Evolutionary conservation across 2,888 invertebrate genomes (phyloP).

Genomic region (Opisthograptis luteolata): DNA sequence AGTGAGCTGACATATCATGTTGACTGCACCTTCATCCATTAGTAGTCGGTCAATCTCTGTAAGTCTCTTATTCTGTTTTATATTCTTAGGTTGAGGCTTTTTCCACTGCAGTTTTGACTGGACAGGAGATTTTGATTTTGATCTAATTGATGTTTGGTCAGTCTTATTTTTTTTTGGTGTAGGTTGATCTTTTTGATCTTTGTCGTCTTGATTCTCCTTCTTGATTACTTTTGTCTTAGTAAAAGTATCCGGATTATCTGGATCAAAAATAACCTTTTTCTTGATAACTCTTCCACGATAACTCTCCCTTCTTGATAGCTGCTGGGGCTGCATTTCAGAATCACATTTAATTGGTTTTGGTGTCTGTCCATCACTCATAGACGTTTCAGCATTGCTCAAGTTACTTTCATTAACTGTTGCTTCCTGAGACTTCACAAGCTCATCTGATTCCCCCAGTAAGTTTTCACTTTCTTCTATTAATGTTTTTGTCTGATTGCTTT

Average conservation of each 20-base stretch:
- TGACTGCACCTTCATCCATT: conserved; percentile 94
- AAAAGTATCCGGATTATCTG: conserved; percentile 84
- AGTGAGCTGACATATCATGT: conserved; percentile 92
- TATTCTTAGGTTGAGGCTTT: conserved; percentile 73
- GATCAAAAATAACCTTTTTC: conserved; percentile 90
- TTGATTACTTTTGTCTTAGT: conserved; percentile 65
- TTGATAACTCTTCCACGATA: conserved; percentile 85
- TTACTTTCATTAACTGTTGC: conserved; percentile 39
- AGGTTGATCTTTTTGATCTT: conserved; percentile 57
- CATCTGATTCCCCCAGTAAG: conserved; percentile 38
- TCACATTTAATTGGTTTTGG: conserved; percentile 51
- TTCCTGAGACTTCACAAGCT: conserved; percentile 43
- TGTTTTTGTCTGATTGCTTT: conserved; percentile 37
- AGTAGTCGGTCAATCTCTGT: conserved; percentile 90
- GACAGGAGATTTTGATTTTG: conserved; percentile 68
- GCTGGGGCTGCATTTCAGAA: conserved; percentile 66
- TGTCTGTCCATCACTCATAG: conserved; percentile 50
- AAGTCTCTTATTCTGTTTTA: conserved; percentile 82
- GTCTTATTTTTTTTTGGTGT: conserved; percentile 60
- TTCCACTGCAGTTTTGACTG: conserved; percentile 72
- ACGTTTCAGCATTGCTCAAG: conserved; percentile 46
- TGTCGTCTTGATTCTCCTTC: conserved; percentile 52
- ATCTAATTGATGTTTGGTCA: conserved; percentile 49
- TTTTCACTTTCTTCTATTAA: conserved; percentile 37
- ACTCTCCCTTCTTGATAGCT: too few relatives aligned